phyloP scores from a whole-genome alignment of 2,797 vertebrate species.

The Liparis tanakae region DNA sequence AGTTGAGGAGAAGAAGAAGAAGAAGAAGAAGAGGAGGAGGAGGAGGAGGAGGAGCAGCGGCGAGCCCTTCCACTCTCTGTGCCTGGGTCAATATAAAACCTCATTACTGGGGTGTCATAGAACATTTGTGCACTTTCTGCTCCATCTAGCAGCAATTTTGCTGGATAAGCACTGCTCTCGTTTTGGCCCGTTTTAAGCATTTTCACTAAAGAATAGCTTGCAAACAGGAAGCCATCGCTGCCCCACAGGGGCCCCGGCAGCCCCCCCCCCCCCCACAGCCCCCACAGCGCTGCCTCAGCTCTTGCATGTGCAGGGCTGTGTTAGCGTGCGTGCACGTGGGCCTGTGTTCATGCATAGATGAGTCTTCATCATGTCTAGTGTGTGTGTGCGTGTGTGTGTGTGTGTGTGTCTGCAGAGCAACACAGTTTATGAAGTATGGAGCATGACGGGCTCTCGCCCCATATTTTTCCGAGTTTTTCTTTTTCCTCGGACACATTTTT shows the following conservation, averaged over 20 bases:
- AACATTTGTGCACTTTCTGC: conserved; percentile 91
- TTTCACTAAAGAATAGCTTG: conserved; percentile 76
- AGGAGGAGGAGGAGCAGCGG: conserved; percentile 69
- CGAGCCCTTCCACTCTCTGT: conserved; percentile 76
- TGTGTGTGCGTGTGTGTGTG: conserved; percentile 25
- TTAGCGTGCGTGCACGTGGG: conserved; percentile 38
- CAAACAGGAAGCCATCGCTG: conserved; percentile 75
- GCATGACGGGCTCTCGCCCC: conserved; percentile 19
- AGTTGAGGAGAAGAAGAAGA: conserved; percentile 71
- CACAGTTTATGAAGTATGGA: conserved; percentile 25
- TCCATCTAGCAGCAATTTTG: conserved; percentile 91
- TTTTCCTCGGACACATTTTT: conserved; percentile 38
- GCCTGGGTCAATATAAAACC: conserved; percentile 89
- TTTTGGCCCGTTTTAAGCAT: conserved; percentile 82
- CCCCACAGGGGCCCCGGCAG: conserved; percentile 55
- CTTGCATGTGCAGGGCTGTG: conserved; percentile 52
- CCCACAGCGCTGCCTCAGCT: conserved; percentile 60
- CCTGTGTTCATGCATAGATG: conserved; percentile 24
- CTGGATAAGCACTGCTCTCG: conserved; percentile 88
- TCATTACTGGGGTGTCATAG: conserved; percentile 90
- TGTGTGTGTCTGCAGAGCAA: background rate
- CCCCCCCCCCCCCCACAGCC: conserved; percentile 30
- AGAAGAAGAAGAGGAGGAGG: conserved; percentile 68
- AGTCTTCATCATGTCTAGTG: conserved; percentile 43
- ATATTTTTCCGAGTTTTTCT: conserved; percentile 32